Base-by-base conservation (phyloP, 1,140 invertebrate genomes). In the Schmidtea mediterranea region DNA sequence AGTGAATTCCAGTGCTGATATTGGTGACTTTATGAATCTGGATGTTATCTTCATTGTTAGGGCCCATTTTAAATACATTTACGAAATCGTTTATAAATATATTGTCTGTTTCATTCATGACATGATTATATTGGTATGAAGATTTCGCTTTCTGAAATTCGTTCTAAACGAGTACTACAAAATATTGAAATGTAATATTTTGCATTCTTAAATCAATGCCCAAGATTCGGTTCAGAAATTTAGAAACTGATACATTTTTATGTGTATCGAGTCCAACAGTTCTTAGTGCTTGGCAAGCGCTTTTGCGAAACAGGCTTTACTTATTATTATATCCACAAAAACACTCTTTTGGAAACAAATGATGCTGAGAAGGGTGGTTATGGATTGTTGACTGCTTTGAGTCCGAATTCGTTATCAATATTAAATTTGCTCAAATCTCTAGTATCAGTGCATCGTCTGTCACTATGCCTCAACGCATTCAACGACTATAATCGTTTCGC, bases 361-460 rank as follows among this genome's bases (percentile, higher is more conserved):
- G 81, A 79, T 24, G 68, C 57, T 57, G 84, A 80, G 57, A 79
- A 77, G 79, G 13, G 66, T 63, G 54, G 73, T 64, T 21, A 84
- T 75, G 1, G 78, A 75, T 60, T 82, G 64, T 95, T 87, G 8
- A 98, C 68, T 0, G 92, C 89, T 38, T 78, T 69, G 43, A 86
- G 72, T 16, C 90, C 89, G 62, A 79, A 84, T 54, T 90, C 92
- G 62, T 87, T 95, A 61, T 97, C 90, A 57, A 98, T 89, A 60
- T 98, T 97, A 62, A 95, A 98, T 60, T 86, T 77, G 43, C 82
- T 89, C 16, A 98, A 71, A 73, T 98, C 92, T 51, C 89, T 66
- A 0, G 82, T 80, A 69, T 98, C 90, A 0, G 89, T 94, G 13
- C 90, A 90, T 47, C 92, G 70, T 50, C 92, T 71, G 71, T 98